Percentiles rank a stretch among this genome's conserved stretches.
phyloP scores from a whole-genome alignment of 2,113 vertebrate species.

The Parus major region DNA sequence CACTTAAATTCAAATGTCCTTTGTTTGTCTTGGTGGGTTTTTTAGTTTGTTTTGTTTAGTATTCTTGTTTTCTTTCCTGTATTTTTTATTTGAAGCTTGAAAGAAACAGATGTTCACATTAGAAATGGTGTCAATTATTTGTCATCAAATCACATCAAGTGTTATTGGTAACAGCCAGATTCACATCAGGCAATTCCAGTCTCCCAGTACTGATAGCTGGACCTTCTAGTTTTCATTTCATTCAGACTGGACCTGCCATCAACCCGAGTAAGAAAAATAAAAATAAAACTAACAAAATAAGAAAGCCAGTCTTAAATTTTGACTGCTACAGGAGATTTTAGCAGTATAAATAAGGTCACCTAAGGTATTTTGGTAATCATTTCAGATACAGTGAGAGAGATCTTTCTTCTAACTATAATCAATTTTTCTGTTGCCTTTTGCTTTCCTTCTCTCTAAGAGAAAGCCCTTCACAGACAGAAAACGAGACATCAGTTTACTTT shows the following conservation, averaged over 20 bases:
- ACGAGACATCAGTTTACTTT: neutral
- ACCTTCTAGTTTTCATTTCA: neutral
- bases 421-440: neutral
- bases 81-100: neutral
- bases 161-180: neutral
- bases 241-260: neutral
- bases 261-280: neutral
- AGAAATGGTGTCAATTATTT: neutral
- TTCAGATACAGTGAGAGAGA: neutral
- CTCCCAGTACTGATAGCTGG: neutral
- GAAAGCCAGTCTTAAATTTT: neutral
- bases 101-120: neutral
- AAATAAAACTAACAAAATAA: neutral
- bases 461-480: neutral
- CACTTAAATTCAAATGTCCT: neutral
- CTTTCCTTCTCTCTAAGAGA: neutral
- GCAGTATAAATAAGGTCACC: neutral
- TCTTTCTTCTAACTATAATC: neutral
- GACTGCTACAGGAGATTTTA: neutral
- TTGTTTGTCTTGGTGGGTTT: neutral
- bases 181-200: neutral
- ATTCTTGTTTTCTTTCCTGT: neutral
- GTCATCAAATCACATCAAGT: neutral
- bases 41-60: neutral
- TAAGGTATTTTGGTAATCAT: neutral